Evolutionary conservation across 2,888 invertebrate genomes (phyloP).

Genomic region (Epinotia ramella): DNA sequence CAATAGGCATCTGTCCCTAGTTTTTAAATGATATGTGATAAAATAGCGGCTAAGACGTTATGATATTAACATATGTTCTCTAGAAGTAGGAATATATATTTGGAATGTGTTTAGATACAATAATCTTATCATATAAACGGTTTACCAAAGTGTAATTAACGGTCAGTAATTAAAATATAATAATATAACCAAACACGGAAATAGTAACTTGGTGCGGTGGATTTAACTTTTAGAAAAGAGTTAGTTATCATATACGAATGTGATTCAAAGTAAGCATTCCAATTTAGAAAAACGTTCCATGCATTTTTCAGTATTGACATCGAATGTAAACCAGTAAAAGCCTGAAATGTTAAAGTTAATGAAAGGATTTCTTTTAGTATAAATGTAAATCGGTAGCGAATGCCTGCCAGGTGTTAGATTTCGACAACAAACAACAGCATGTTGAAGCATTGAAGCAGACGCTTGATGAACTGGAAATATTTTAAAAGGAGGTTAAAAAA

Average conservation of each 20-base stretch:
- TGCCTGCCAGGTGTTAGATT: constrained; percentile 27
- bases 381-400: constrained; percentile 27
- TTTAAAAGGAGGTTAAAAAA: constrained; percentile 77
- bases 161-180: constrained; percentile 16
- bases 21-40: neutral
- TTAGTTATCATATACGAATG: constrained; percentile 19
- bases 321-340: constrained; percentile 21
- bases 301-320: constrained; percentile 25
- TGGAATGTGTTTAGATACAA: no score
- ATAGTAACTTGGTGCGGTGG: constrained; percentile 23
- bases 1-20: neutral
- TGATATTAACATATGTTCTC: neutral
- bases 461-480: constrained; percentile 66
- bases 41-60: neutral
- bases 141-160: constrained; percentile 8
- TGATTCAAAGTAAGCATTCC: constrained; percentile 35
- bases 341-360: constrained; percentile 19
- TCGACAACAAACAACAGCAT: constrained; percentile 52
- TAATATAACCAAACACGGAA: constrained; percentile 37
- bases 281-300: constrained; percentile 29
- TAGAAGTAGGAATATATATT: neutral
- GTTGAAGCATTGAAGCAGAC: constrained; percentile 72
- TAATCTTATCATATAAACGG: neutral
- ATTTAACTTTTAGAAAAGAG: constrained; percentile 16
- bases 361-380: constrained; percentile 39